Conservation (phyloP, 2,113 vertebrate species). For the Dryoscopus gambensis region DNA sequence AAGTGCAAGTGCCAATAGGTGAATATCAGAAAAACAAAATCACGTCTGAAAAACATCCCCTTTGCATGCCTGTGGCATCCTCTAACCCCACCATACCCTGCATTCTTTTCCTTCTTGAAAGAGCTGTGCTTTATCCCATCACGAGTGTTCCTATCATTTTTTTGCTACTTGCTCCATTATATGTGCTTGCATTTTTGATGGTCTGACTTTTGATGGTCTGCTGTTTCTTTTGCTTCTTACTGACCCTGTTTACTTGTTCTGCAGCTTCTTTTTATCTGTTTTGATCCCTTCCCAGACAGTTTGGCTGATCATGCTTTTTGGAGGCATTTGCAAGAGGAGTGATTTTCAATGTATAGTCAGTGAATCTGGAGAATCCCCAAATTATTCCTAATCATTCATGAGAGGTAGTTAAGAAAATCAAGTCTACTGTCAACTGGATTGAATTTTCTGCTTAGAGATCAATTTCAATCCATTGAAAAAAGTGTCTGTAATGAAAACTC, state of each 20-base stretch:
- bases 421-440: neutral
- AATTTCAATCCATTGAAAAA: neutral
- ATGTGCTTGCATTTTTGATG: neutral
- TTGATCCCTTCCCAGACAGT: neutral
- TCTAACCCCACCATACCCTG: rapidly evolving
- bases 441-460: neutral
- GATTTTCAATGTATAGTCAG: neutral
- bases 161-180: neutral
- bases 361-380: neutral
- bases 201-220: neutral
- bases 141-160: neutral
- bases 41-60: neutral
- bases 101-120: neutral
- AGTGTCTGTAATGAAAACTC: neutral
- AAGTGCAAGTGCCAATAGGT: neutral
- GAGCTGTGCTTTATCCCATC: neutral
- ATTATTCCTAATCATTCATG: neutral
- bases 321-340: neutral
- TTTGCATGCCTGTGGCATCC: neutral
- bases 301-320: neutral
- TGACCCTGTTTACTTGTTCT: neutral
- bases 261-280: neutral
- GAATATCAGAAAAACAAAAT: neutral
- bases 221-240: neutral
- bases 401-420: neutral